Percentiles rank a stretch among this genome's conserved stretches.
These are phyloP conservation scores for Scophthalmus maximus DNA, from an alignment of 2,113 vertebrate species.

Conservation along the genomic window DNA sequence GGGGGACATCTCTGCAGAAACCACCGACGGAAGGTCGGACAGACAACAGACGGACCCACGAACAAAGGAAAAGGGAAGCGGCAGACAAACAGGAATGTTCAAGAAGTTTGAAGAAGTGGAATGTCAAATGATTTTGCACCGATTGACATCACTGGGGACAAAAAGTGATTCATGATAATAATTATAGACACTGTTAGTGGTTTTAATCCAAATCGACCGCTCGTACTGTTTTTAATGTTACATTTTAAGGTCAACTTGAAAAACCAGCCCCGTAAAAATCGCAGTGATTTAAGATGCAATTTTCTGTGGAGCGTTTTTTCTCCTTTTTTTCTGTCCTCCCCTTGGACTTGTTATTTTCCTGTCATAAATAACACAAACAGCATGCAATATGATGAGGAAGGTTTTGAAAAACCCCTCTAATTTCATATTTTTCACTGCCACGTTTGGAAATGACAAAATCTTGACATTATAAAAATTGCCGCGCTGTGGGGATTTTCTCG, in stretches of 20 bases:
- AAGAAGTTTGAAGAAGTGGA: neutral
- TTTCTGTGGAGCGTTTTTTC: neutral
- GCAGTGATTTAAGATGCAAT: constrained; percentile 16
- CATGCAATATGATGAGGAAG: constrained; percentile 19
- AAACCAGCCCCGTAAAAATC: constrained; percentile 16
- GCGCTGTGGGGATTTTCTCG: neutral
- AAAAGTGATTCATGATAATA: neutral
- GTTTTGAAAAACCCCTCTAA: constrained; percentile 14
- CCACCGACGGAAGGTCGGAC: constrained; percentile 15
- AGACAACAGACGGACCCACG: constrained; percentile 17
- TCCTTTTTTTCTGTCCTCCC: neutral
- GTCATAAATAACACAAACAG: constrained; percentile 26
- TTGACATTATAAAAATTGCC: constrained; percentile 8
- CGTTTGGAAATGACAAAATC: constrained; percentile 11
- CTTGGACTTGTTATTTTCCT: constrained; percentile 17
- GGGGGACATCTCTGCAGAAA: constrained; percentile 61
- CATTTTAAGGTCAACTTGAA: constrained; percentile 17
- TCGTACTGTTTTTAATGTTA: constrained; percentile 15
- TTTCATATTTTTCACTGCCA: neutral
- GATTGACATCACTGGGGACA: neutral
- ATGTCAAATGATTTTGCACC: neutral
- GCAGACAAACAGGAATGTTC: neutral
- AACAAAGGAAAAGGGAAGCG: constrained; percentile 4
- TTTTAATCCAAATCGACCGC: neutral
- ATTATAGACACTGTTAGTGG: constrained; percentile 1